phyloP scores from a whole-genome alignment of 1,140 invertebrate species.

The Lamellibrachia luymesi region DNA sequence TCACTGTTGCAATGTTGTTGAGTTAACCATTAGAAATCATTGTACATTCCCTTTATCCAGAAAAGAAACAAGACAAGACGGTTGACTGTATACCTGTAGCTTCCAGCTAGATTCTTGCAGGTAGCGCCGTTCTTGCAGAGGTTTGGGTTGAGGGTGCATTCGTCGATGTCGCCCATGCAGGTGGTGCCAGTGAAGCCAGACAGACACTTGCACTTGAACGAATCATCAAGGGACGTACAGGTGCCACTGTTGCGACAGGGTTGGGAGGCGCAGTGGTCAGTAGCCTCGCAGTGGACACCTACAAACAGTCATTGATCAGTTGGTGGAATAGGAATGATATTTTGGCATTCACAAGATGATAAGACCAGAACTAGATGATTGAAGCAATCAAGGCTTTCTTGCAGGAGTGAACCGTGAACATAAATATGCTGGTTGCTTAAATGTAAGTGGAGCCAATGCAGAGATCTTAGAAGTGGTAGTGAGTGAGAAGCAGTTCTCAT shows the following conservation, averaged over 20 bases:
- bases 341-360: background rate
- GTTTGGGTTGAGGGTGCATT: slow-evolving; percentile 77
- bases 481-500: background rate
- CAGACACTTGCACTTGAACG: slow-evolving; percentile 55
- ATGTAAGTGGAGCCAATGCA: background rate
- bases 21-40: too few species aligned
- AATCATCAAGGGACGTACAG: slow-evolving; percentile 63
- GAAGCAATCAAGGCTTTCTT: too few species aligned
- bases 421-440: background rate
- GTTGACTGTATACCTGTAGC: slow-evolving; percentile 67
- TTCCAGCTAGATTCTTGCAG: slow-evolving; percentile 78
- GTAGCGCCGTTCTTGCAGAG: slow-evolving; percentile 85
- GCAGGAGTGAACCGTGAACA: background rate
- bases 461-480: background rate
- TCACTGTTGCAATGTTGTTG: too few species aligned
- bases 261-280: slow-evolving; percentile 57
- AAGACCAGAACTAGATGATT: background rate
- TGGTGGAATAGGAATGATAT: background rate
- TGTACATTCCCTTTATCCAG: background rate
- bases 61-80: background rate
- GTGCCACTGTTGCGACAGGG: slow-evolving; percentile 51
- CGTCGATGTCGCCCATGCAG: slow-evolving; percentile 86
- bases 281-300: slow-evolving; percentile 83
- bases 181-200: slow-evolving; percentile 57
- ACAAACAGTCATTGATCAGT: slow-evolving; percentile 30